Conservation (phyloP, 2,888 invertebrate genomes). For the Apodemia hepburni region DNA sequence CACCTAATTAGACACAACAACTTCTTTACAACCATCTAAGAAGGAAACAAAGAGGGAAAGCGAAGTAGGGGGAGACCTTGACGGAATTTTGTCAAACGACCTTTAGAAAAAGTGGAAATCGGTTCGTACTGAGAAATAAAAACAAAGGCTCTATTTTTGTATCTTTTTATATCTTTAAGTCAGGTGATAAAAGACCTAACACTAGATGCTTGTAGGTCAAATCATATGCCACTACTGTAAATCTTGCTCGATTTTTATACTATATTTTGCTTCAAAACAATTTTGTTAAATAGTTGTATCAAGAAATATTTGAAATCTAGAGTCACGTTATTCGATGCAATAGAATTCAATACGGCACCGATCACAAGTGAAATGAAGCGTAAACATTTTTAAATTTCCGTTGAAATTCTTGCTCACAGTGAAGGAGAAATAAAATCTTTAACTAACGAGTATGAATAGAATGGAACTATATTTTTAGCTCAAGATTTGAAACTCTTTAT, state of each 20-base stretch:
- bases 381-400: constrained; percentile 1
- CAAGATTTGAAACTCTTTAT: background rate
- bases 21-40: too few relatives aligned
- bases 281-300: background rate
- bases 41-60: too few relatives aligned
- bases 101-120: too few relatives aligned
- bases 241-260: background rate
- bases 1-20: too few relatives aligned
- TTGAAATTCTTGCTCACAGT: background rate
- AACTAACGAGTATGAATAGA: background rate
- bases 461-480: background rate
- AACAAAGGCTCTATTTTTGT: too few relatives aligned
- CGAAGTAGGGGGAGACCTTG: too few relatives aligned
- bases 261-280: background rate
- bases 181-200: background rate
- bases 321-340: background rate
- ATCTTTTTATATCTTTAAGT: too few relatives aligned
- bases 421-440: background rate
- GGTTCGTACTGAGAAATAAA: too few relatives aligned
- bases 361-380: constrained; percentile 2
- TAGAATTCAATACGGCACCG: background rate
- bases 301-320: background rate
- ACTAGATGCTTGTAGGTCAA: background rate
- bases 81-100: too few relatives aligned
- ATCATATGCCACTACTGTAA: background rate